Base-by-base conservation (phyloP, 2,113 vertebrate genomes). In the Hyla sarda region DNA sequence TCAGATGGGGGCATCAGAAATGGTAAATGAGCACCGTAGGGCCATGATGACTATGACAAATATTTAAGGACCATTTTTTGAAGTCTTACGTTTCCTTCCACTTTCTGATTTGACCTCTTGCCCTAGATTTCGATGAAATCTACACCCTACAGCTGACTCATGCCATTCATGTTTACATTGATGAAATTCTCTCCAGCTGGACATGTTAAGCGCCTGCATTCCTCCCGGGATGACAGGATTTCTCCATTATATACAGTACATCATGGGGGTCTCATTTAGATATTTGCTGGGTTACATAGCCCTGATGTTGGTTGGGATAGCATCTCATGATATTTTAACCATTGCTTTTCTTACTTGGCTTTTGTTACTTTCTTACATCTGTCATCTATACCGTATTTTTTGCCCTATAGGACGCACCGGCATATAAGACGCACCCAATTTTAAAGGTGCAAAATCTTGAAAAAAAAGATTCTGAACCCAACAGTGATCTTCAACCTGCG, bases 1-100 rank as follows among this genome's bases (percentile, higher is more conserved):
- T 13, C 65, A 19, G n/a, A 65, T 17, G 54, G 52, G 52, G 34
- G n/a, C 23, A 54, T 21, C 16, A 1, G 23, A 52, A 50, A 7
- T 34, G n/a, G 9, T 41, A 56, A 32, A 34, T 11, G 1, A 77
- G n/a, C 41, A 80, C 23, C 17, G 25, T 25, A n/a, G 32, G 50
- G 54, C 32, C 48, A 79, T 11, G 30, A 79, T 11, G 30, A 34
- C 21, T 32, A 50, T 32, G 28, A 54, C 16, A n/a, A 21, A 58
- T 41, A 79, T 10, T 37, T 8, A 32, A 28, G 25, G 28, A 58
- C 30, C 12, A 32, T 25, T 75, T 19, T 45, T 28, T 23, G 37
- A 32, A 54, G n/a, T 17, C 30, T 56, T 56, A 56, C 28, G 19
- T 79, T 79, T 79, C 56, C 78, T 62, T 81, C 78, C 56, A 81